Percentiles rank a stretch among this genome's conserved stretches.
Conservation (phyloP, 2,888 invertebrate species). For the Margaritifera margaritifera region DNA sequence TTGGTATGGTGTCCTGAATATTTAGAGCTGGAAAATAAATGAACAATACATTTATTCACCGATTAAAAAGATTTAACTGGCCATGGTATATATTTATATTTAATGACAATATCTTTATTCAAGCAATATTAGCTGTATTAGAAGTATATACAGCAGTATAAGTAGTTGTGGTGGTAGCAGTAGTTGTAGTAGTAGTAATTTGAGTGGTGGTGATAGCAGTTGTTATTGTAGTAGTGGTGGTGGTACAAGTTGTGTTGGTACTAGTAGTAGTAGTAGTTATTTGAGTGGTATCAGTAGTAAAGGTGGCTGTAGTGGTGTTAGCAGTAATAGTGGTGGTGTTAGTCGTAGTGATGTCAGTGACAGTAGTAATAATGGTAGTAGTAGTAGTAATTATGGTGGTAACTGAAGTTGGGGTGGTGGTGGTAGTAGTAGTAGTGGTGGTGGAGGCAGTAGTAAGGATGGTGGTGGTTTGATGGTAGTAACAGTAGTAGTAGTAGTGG, state of each 20-base stretch:
- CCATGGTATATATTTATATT: background rate
- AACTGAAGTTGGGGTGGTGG: too few species aligned
- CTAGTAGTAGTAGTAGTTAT: constrained; percentile 2
- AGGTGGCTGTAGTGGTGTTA: too few species aligned
- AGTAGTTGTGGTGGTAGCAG: constrained; percentile 2
- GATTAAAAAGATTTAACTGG: background rate
- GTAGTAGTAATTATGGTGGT: too few species aligned
- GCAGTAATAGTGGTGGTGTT: background rate
- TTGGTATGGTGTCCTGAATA: constrained; percentile 25
- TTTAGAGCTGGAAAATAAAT: constrained; percentile 22
- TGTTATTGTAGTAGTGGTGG: background rate
- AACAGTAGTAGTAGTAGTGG: too few species aligned
- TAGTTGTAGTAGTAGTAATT: background rate
- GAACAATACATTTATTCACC: background rate
- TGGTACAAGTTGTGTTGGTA: background rate
- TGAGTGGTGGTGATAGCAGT: background rate
- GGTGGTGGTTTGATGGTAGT: too few species aligned
- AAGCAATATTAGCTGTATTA: background rate
- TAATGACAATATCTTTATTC: too few species aligned
- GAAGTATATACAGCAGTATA: background rate
- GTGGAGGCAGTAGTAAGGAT: too few species aligned
- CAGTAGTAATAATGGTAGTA: too few species aligned
- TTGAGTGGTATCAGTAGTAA: background rate
- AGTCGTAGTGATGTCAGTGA: too few species aligned
- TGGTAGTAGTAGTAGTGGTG: too few species aligned